Evolutionary conservation across 2,888 invertebrate species (phyloP).

Genomic region (Trileptium ribeirensis): DNA sequence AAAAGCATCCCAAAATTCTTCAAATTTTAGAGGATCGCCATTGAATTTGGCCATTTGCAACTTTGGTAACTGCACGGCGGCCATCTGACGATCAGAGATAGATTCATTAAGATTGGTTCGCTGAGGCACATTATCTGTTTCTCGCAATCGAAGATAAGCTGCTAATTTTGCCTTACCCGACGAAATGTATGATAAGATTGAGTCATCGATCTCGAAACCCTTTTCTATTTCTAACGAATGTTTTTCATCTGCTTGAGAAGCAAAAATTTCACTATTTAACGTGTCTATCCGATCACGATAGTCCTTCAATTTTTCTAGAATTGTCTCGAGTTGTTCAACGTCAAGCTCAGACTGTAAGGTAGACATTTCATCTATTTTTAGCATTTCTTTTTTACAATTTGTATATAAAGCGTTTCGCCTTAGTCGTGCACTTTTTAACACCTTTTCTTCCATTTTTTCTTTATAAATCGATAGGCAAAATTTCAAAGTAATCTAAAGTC

Average conservation of each 20-base stretch:
- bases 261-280: neutral
- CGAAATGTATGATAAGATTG: neutral
- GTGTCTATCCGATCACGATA: neutral
- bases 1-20: neutral
- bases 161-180: neutral
- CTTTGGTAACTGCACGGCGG: neutral
- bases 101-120: neutral
- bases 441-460: too few species aligned
- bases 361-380: neutral
- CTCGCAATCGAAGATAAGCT: neutral
- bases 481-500: too few species aligned
- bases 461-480: too few species aligned
- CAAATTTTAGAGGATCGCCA: neutral
- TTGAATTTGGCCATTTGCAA: neutral
- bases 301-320: neutral
- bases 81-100: neutral
- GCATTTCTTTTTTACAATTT: neutral
- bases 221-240: neutral
- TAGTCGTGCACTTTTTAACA: too few species aligned
- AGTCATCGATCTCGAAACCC: neutral
- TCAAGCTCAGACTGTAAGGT: neutral
- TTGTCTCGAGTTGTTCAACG: neutral
- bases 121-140: neutral
- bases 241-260: neutral
- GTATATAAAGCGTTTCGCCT: too few species aligned